Base-by-base conservation (phyloP, 2,888 invertebrate species). In the Megastigmus dorsalis region DNA sequence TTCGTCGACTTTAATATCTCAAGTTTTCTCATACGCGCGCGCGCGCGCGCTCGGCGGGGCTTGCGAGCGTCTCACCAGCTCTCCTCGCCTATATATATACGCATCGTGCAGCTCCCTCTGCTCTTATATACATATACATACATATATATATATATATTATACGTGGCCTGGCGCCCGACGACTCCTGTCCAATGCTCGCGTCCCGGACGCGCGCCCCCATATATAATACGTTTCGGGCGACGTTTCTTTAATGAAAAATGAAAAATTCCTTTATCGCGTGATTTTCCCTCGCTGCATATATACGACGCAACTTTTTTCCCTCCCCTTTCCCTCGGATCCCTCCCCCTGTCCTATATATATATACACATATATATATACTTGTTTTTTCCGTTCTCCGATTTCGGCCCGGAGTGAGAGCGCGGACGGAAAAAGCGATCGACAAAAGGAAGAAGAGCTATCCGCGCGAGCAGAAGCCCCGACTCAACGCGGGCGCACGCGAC, bases 1-100 rank as follows among this genome's bases (percentile, higher is more conserved):
- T 74, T 77, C 59, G 70, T 74, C 74, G 74, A 74, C 76, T 77
- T 74, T 71, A 74, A 74, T 74, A 74, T 77, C 73, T 66, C 73
- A 70, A 76, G 73, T 76, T 76, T 76, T 76, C 73, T 76, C 76
- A 65, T 76, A 76, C 73, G 36, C 65, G 62, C 65, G 30, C 28
- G 55, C 30, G 50, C n/a, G 41, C 2, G n/a, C n/a, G n/a, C n/a
- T n/a, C n/a, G n/a, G n/a, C n/a, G n/a, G n/a, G n/a, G n/a, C n/a
- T n/a, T n/a, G n/a, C n/a, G n/a, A n/a, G n/a, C n/a, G n/a, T n/a
- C n/a, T n/a, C n/a, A n/a, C n/a, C n/a, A n/a, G n/a, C n/a, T n/a
- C n/a, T n/a, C n/a, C 30, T n/a, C 48, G 6, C n/a, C n/a, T 43
- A 13, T 48, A 2, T 45, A 18, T 45, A 6, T 43, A 20, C n/a